phyloP scores from a whole-genome alignment of 2,113 vertebrate genomes.

The Loxodonta africana region DNA sequence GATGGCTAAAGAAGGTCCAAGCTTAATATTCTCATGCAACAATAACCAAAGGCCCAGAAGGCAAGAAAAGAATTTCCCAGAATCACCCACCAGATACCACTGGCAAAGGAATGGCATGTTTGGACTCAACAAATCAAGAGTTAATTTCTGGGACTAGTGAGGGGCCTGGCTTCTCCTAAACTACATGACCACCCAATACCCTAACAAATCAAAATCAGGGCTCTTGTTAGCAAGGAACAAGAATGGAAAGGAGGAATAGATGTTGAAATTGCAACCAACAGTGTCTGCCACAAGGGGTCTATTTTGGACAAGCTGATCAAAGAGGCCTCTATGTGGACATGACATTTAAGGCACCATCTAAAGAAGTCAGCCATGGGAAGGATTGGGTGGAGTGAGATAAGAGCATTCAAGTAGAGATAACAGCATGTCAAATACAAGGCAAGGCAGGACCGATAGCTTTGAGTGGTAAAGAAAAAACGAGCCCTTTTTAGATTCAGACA shows the following conservation, averaged over 20 bases:
- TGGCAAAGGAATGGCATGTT: background rate
- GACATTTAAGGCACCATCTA: background rate
- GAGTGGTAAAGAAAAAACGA: background rate
- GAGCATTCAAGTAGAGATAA: background rate
- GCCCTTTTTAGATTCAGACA: background rate
- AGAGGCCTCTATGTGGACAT: background rate
- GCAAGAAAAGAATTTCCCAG: background rate
- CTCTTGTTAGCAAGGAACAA: background rate
- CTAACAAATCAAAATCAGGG: background rate
- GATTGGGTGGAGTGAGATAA: background rate
- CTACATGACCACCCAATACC: background rate
- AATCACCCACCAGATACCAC: background rate
- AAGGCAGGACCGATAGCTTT: background rate
- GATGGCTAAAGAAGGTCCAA: background rate
- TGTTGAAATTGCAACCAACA: background rate
- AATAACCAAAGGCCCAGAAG: background rate
- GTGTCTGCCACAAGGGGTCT: background rate
- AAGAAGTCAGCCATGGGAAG: background rate
- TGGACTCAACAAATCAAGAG: background rate
- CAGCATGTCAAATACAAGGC: no score
- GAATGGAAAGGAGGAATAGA: background rate
- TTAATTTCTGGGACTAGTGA: background rate
- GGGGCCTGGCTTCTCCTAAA: background rate
- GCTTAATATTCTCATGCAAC: background rate
- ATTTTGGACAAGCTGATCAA: background rate